phyloP scores from a whole-genome alignment of 2,888 invertebrate genomes.

The Thereva unica region DNA sequence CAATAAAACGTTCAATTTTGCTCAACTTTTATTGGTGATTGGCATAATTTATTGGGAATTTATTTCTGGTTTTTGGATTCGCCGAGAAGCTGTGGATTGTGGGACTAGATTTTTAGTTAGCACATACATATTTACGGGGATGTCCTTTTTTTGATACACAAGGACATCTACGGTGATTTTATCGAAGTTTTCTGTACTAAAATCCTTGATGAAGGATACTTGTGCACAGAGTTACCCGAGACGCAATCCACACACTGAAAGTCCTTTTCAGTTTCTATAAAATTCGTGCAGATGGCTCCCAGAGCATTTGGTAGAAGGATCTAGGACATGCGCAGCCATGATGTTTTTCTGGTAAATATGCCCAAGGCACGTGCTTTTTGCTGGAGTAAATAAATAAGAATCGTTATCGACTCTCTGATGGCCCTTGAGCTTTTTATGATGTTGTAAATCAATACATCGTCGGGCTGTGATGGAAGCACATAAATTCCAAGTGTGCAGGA shows the following conservation, averaged over 20 bases:
- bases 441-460: too few relatives aligned
- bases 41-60: neutral
- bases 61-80: neutral
- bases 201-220: neutral
- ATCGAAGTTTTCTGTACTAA: constrained; percentile 2
- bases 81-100: neutral
- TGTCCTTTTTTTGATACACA: neutral
- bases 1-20: constrained; percentile 31
- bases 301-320: neutral
- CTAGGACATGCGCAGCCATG: constrained; percentile 11
- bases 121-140: neutral
- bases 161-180: constrained; percentile 6
- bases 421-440: too few relatives aligned
- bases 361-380: constrained; percentile 10
- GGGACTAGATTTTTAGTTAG: neutral
- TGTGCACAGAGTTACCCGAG: neutral
- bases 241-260: neutral
- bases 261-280: constrained; percentile 1
- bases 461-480: too few relatives aligned
- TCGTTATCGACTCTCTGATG: too few relatives aligned
- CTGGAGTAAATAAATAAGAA: too few relatives aligned
- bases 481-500: too few relatives aligned
- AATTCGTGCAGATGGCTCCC: constrained; percentile 11
- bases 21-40: constrained; percentile 19
- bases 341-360: neutral